phyloP scores from a whole-genome alignment of 2,113 vertebrate species.

The Trinectes maculatus region DNA sequence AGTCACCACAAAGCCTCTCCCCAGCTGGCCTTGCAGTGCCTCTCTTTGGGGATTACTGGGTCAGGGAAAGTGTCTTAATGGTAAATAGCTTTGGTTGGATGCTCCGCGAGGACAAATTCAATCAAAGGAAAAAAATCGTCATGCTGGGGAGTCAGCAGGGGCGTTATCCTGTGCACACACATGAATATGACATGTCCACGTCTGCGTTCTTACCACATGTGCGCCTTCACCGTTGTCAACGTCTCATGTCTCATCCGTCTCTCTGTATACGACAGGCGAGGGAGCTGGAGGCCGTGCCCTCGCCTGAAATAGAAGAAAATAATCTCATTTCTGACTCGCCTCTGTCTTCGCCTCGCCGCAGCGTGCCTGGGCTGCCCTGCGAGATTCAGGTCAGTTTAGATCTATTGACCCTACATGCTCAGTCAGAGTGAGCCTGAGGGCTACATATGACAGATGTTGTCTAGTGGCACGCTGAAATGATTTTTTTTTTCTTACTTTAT shows the following conservation, averaged over 20 bases:
- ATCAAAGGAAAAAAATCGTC: background rate
- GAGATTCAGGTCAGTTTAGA: slow-evolving; percentile 77
- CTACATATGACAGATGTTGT: slow-evolving; percentile 72
- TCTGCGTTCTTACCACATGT: slow-evolving; percentile 1
- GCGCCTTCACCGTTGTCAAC: slow-evolving; percentile 20
- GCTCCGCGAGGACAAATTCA: slow-evolving; percentile 14
- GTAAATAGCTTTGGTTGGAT: slow-evolving; percentile 8
- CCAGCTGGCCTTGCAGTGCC: slow-evolving; percentile 28
- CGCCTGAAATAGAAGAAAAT: slow-evolving; percentile 53
- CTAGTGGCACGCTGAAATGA: slow-evolving; percentile 33
- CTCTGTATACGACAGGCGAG: slow-evolving; percentile 35
- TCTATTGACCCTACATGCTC: slow-evolving; percentile 70
- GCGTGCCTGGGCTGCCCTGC: slow-evolving; percentile 43
- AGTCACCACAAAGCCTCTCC: slow-evolving; percentile 53
- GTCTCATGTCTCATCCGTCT: slow-evolving; percentile 45
- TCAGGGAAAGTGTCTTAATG: slow-evolving; percentile 60
- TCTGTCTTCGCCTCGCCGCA: slow-evolving; percentile 33
- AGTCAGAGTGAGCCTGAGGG: slow-evolving; percentile 62
- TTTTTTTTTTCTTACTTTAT: background rate
- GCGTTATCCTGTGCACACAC: slow-evolving; percentile 8
- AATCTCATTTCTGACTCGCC: slow-evolving; percentile 49
- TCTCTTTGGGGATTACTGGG: slow-evolving; percentile 52
- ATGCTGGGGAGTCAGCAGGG: background rate
- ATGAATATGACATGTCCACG: slow-evolving; percentile 18
- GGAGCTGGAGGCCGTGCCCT: slow-evolving; percentile 30